Percentiles rank a stretch among this genome's conserved stretches.
Evolutionary conservation across 92 coral and sea anemone species (phyloP).

Genomic region (Paramuricea clavata): DNA sequence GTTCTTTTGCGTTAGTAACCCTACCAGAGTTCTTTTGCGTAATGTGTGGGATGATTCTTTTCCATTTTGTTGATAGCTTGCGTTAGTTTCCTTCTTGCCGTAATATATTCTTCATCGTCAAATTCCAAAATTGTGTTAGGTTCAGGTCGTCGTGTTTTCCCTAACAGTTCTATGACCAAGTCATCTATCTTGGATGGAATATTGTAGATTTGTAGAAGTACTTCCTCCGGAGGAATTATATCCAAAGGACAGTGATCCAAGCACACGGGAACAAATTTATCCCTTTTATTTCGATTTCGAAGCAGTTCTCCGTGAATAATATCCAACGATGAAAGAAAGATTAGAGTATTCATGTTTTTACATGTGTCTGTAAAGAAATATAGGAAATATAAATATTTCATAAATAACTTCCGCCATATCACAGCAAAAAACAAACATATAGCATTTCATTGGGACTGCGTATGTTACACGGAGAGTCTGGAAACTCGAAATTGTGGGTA

Average conservation of each 20-base stretch:
- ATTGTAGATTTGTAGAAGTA: not conserved
- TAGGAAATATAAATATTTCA: too few species aligned
- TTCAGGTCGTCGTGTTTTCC: constrained; percentile 31
- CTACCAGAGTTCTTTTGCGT: not conserved
- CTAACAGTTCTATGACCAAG: constrained; percentile 22
- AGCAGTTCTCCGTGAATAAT: not conserved
- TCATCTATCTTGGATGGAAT: constrained; percentile 43
- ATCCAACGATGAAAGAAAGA: constrained; percentile 24
- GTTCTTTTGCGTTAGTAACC: not conserved
- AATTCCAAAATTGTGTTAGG: constrained; percentile 28
- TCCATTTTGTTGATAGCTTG: not conserved
- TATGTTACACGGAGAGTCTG: too few species aligned
- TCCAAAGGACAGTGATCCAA: constrained; percentile 15
- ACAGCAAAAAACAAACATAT: too few species aligned
- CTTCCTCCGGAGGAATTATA: not conserved
- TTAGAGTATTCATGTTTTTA: not conserved
- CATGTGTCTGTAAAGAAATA: not conserved
- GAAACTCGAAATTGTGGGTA: too few species aligned
- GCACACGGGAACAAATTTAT: constrained; percentile 32
- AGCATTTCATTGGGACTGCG: too few species aligned
- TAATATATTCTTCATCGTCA: not conserved
- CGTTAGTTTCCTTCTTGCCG: not conserved
- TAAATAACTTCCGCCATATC: too few species aligned
- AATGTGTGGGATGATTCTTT: not conserved
- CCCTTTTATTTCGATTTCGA: not conserved